Percentiles rank a stretch among this genome's conserved stretches.
Conservation (phyloP, 2,888 invertebrate genomes). For the Hyalella azteca region DNA sequence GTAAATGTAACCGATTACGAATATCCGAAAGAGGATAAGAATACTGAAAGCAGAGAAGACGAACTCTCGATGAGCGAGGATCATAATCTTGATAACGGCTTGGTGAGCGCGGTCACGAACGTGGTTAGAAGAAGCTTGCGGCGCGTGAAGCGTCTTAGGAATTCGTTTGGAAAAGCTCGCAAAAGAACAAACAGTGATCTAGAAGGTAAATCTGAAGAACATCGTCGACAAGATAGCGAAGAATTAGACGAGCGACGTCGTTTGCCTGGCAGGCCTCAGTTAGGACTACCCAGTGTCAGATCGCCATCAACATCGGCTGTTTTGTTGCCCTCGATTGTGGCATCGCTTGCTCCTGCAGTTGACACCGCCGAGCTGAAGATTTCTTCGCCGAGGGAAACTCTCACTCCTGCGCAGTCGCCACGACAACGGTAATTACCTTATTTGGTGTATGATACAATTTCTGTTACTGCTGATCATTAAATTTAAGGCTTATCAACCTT, state of each 20-base stretch:
- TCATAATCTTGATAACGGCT: neutral
- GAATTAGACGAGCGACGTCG: neutral
- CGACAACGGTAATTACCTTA: neutral
- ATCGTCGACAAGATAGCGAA: neutral
- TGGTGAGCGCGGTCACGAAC: constrained; percentile 5
- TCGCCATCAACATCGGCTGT: constrained; percentile 23
- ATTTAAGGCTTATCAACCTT: no score
- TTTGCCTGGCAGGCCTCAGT: neutral
- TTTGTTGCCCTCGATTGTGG: constrained; percentile 22
- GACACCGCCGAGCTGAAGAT: neutral
- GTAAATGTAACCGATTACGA: neutral
- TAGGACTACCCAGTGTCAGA: neutral
- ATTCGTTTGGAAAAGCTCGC: constrained; percentile 14
- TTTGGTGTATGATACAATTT: neutral
- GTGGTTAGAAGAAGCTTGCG: constrained; percentile 33
- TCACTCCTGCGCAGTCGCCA: constrained; percentile 2
- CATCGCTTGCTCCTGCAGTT: neutral
- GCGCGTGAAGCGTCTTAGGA: constrained; percentile 4
- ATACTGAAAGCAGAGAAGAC: neutral
- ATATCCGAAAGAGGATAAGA: neutral
- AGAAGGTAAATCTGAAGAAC: neutral
- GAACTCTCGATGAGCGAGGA: neutral
- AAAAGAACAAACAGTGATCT: neutral
- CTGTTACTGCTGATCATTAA: neutral
- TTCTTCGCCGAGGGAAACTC: constrained; percentile 26